Evolutionary conservation across 1,140 invertebrate species (phyloP), one percentile per base, ranked within the genome.

Genomic region (Nomia melanderi): DNA sequence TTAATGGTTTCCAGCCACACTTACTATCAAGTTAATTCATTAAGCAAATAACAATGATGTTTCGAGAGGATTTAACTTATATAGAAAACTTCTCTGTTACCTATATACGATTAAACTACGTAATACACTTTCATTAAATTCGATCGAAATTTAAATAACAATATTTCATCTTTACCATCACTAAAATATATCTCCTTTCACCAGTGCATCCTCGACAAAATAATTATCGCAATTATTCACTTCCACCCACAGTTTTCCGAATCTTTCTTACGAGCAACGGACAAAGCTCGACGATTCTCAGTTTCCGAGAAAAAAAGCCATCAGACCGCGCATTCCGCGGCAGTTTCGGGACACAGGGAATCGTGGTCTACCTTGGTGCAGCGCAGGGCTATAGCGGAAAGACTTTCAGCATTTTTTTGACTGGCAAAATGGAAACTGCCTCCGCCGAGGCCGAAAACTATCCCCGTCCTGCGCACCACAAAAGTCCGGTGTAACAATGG

Each of bases 381-480:
- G 27, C 44, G 33, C 17, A 65, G 25, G 53, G 39, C 25, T 53
- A 54, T 33, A 47, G 59, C 39, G 44, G 71, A 63, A 62, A 76
- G 70, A n/a, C 29, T 20, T 33, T 33, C 66, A 53, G 27, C 57
- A 27, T 36, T 54, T 71, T 33, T 54, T 36, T 63, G 66, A 54
- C 60, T 60, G 44, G 31, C 2, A 71, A 77, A 71, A 77, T 77
- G 74, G 71, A 39, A 71, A 71, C 74, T 77, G 74, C 71, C 74
- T 57, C 44, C 25, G 47, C 1, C 44, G 56, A 62, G 36, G 31
- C 31, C 27, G 57, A 77, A 77, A 77, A 77, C 74, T 71, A 71
- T 77, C 20, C n/a, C n/a, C 74, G 56, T 71, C 62, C 66, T 36
- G 60, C 33, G 57, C 36, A 41, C 74, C 25, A 71, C 66, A 77